These are phyloP conservation scores for Zophobas morio DNA, from an alignment of 1,140 invertebrate species.

Conservation along the genomic window DNA sequence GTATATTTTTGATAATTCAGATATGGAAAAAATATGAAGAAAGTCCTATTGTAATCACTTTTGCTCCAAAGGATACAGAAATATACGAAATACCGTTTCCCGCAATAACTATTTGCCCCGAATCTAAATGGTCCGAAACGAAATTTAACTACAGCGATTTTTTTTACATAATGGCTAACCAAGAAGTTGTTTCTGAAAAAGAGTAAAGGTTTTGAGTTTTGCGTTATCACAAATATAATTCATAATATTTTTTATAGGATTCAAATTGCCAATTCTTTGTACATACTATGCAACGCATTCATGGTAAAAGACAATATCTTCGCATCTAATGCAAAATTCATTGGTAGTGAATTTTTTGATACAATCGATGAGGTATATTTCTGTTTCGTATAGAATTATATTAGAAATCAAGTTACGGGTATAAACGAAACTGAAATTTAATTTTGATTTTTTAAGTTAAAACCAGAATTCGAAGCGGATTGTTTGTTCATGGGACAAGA, in stretches of 20 bases:
- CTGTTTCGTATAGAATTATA: not conserved
- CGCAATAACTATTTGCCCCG: slow-evolving; percentile 71
- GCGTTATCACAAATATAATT: too few relatives aligned
- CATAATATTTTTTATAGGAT: too few relatives aligned
- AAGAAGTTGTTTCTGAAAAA: too few relatives aligned
- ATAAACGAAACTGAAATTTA: too few relatives aligned
- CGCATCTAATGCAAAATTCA: not conserved
- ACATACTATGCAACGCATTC: too few relatives aligned
- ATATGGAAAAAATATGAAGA: slow-evolving; percentile 63
- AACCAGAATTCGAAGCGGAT: not conserved
- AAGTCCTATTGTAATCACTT: slow-evolving; percentile 72
- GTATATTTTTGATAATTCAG: slow-evolving; percentile 5
- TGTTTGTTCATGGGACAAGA: slow-evolving; percentile 45
- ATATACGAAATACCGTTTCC: slow-evolving; percentile 73
- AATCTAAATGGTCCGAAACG: slow-evolving; percentile 62
- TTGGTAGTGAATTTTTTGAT: slow-evolving; percentile 11
- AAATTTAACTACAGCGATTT: slow-evolving; percentile 53
- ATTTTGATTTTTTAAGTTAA: not conserved
- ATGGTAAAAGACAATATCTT: not conserved
- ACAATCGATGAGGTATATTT: not conserved
- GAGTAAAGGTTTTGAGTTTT: too few relatives aligned
- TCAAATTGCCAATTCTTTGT: too few relatives aligned
- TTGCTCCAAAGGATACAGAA: slow-evolving; percentile 69
- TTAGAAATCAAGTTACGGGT: too few relatives aligned
- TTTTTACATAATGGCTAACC: too few relatives aligned